Evolutionary conservation across 2,888 invertebrate genomes (phyloP).

Genomic region (Plagodis dolabraria): DNA sequence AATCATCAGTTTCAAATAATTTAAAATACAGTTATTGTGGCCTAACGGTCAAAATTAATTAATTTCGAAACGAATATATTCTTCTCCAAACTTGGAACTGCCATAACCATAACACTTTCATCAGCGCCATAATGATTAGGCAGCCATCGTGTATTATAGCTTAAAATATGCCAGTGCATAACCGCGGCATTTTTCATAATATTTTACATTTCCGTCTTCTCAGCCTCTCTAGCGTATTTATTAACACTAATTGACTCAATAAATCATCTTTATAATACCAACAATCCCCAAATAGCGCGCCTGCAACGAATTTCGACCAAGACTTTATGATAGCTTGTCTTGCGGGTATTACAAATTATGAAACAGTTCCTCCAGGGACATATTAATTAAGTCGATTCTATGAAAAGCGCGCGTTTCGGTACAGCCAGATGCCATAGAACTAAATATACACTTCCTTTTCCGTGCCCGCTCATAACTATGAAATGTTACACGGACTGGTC

Average conservation of each 20-base stretch:
- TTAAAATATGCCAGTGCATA: conserved; percentile 47
- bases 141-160: conserved; percentile 32
- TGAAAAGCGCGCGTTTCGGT: conserved; percentile 66
- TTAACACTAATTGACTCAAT: conserved; percentile 48
- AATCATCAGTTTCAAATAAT: no score
- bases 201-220: conserved; percentile 44
- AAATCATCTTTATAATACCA: conserved; percentile 46
- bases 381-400: conserved; percentile 79
- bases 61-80: conserved; percentile 19
- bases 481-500: conserved; percentile 72
- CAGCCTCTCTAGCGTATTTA: conserved; percentile 44
- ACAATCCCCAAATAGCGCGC: conserved; percentile 40
- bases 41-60: neutral
- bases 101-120: conserved; percentile 31
- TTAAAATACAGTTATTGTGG: no score
- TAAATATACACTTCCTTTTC: conserved; percentile 84
- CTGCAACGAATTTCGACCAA: conserved; percentile 49
- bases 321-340: conserved; percentile 61
- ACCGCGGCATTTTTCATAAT: conserved; percentile 48
- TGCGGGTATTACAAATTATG: conserved; percentile 65
- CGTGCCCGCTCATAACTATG: conserved; percentile 78
- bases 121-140: conserved; percentile 31
- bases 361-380: conserved; percentile 69
- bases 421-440: conserved; percentile 75
- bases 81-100: conserved; percentile 8